phyloP scores from a whole-genome alignment of 2,113 vertebrate species.

The Amazona vittata region DNA sequence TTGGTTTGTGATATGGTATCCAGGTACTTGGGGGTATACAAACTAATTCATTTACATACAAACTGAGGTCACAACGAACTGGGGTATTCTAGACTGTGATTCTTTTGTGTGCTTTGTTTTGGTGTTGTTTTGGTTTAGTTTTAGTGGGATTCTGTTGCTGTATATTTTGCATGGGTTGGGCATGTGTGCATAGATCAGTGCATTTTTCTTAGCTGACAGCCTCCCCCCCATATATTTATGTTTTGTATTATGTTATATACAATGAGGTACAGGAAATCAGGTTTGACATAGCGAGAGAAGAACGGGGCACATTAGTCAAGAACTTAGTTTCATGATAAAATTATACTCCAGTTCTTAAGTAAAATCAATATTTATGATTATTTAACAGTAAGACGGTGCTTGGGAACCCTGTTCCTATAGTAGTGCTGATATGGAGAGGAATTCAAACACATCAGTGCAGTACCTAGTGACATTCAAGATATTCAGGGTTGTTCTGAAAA shows the following conservation, averaged over 20 bases:
- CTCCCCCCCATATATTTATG: not conserved
- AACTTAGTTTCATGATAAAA: not conserved
- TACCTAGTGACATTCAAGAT: not conserved
- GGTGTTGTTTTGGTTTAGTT: accelerated
- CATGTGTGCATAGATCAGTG: no score
- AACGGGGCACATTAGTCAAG: accelerated
- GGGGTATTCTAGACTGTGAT: not conserved
- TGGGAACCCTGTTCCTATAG: not conserved
- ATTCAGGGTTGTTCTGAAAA: not conserved
- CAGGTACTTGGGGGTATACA: not conserved
- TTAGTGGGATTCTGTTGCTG: not conserved
- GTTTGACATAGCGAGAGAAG: not conserved
- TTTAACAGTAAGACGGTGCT: not conserved
- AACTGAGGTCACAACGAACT: not conserved
- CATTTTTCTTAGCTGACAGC: not conserved
- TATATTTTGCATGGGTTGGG: not conserved
- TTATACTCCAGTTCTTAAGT: not conserved
- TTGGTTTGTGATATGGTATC: not conserved
- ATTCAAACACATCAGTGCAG: not conserved
- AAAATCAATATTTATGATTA: not conserved
- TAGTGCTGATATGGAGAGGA: no score
- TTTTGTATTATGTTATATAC: not conserved
- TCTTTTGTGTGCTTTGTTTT: not conserved
- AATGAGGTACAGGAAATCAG: not conserved
- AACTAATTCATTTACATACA: not conserved